A percentile compares a stretch with the other conserved stretches of the same genome.
phyloP scores from a whole-genome alignment of 2,797 vertebrate species.

The Lepus oiostolus region DNA sequence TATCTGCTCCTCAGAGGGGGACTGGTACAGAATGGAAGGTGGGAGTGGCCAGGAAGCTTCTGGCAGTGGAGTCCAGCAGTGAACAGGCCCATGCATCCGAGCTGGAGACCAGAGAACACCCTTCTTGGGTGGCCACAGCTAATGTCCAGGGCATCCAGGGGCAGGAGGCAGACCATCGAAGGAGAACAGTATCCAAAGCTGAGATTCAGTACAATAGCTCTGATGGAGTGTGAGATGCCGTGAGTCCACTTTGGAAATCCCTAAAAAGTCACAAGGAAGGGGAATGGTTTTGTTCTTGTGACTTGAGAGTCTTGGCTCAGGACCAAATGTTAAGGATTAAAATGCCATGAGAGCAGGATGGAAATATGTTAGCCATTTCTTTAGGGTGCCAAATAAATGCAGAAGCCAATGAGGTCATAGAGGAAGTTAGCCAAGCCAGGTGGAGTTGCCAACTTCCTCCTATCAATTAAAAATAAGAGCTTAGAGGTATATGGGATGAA shows the following conservation, averaged over 20 bases:
- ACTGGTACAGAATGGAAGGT: not conserved
- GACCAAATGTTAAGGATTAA: slow-evolving; percentile 29
- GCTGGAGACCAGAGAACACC: not conserved
- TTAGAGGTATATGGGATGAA: not conserved
- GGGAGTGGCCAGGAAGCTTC: not conserved
- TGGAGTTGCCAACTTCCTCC: not conserved
- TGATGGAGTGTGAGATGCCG: not conserved
- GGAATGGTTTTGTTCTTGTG: not conserved
- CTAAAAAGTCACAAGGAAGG: slow-evolving; percentile 20
- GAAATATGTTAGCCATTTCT: not conserved
- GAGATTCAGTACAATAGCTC: not conserved
- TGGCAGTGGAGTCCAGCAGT: too few relatives aligned
- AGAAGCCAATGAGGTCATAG: not conserved
- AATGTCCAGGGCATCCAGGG: rapidly evolving
- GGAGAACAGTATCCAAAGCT: not conserved
- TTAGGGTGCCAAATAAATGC: not conserved
- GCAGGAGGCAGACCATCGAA: too few relatives aligned
- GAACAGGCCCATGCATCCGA: not conserved
- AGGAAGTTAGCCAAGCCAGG: not conserved
- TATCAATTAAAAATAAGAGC: not conserved
- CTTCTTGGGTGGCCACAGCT: not conserved
- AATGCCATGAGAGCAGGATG: not conserved
- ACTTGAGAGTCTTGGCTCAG: not conserved
- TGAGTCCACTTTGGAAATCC: not conserved
- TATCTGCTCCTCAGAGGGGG: not conserved